Evolutionary conservation across 1,140 invertebrate species (phyloP).

Genomic region (Reticulitermes speratus): DNA sequence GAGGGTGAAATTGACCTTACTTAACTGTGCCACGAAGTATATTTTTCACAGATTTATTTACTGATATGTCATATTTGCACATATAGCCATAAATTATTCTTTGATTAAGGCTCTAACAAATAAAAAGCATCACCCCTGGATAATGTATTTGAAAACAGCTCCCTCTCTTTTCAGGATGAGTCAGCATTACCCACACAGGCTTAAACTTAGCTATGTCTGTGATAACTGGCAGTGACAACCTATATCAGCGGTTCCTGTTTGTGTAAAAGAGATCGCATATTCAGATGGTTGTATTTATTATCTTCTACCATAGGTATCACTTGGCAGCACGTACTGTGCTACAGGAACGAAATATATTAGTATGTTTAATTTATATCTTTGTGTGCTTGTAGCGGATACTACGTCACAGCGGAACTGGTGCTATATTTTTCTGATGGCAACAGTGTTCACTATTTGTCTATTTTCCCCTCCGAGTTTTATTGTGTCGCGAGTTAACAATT

Average conservation of each 20-base stretch:
- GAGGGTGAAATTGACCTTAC: no score
- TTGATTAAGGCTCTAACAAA: no score
- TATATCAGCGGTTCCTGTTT: background rate
- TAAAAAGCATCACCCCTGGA: no score
- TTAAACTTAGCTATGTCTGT: background rate
- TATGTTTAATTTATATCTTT: background rate
- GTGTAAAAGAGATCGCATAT: background rate
- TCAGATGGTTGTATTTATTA: background rate
- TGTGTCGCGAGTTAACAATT: conserved; percentile 2
- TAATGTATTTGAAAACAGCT: no score
- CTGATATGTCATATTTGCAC: no score
- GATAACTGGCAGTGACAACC: background rate
- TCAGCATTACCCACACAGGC: background rate
- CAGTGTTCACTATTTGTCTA: background rate
- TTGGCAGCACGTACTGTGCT: background rate
- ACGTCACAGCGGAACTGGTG: background rate
- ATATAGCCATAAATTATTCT: no score
- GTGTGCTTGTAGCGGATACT: background rate
- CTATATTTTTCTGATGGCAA: background rate
- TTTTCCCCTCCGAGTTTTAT: background rate
- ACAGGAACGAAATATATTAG: background rate
- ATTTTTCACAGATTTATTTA: no score
- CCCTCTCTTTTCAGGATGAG: no score
- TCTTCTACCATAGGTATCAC: background rate
- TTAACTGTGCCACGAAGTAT: no score